Conservation (phyloP, 2,113 vertebrate genomes). For the Abramis brama region DNA sequence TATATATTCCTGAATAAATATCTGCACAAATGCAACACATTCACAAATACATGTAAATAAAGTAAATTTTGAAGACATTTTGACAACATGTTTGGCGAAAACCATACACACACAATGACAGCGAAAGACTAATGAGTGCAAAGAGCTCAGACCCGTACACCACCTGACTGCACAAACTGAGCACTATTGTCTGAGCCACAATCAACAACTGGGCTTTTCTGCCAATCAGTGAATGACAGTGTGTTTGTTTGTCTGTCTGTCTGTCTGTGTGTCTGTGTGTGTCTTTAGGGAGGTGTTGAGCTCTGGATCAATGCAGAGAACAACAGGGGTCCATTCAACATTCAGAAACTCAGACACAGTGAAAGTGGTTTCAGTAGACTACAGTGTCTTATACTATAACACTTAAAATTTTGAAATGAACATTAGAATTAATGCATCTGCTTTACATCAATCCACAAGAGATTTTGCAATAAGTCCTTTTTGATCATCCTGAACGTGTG, state of each 20-base stretch:
- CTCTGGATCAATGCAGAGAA: slow-evolving; percentile 33
- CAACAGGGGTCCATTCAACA: slow-evolving; percentile 18
- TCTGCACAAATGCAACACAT: not conserved
- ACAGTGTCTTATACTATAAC: not conserved
- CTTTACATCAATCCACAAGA: not conserved
- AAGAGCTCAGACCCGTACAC: slow-evolving; percentile 1
- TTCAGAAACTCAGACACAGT: not conserved
- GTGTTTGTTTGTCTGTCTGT: not conserved
- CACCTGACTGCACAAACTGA: slow-evolving; percentile 31
- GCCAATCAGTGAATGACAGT: slow-evolving; percentile 10
- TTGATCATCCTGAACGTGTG: not conserved
- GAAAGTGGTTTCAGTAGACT: not conserved
- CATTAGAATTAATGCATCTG: not conserved
- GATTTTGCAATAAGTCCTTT: not conserved
- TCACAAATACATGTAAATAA: not conserved
- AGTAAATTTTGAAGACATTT: not conserved
- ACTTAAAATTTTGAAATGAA: not conserved
- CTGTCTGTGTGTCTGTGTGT: not conserved
- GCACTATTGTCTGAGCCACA: slow-evolving; percentile 28
- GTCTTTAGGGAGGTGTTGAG: not conserved
- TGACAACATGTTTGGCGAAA: slow-evolving; percentile 7
- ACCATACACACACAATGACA: slow-evolving; percentile 5
- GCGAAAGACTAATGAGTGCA: not conserved
- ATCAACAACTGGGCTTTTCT: slow-evolving; percentile 28
- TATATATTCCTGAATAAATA: not conserved